Evolutionary conservation across 2,797 vertebrate species (phyloP).

Genomic region (Anabacerthia variegaticeps): DNA sequence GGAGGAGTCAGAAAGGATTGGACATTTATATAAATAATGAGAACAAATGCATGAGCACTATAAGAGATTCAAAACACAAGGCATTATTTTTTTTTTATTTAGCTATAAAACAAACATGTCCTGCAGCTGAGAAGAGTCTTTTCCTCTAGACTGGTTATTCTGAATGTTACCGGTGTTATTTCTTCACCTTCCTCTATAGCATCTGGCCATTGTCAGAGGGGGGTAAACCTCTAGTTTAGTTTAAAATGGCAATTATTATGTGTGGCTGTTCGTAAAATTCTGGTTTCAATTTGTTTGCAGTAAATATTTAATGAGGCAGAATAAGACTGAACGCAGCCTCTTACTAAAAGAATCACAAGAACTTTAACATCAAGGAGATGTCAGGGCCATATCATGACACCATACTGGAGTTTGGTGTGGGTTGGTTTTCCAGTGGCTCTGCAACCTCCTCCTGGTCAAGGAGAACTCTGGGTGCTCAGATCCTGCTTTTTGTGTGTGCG

Average conservation of each 20-base stretch:
- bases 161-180: background rate
- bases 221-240: background rate
- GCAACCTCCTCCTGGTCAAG: background rate
- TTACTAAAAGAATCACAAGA: background rate
- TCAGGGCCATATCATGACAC: background rate
- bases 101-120: background rate
- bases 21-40: background rate
- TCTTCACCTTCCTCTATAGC: background rate
- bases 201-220: background rate
- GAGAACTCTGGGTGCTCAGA: background rate
- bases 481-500: background rate
- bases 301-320: background rate
- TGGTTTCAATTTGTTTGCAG: slow-evolving; percentile 32
- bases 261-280: background rate
- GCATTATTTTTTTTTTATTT: background rate
- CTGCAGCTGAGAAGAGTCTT: background rate
- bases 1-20: background rate
- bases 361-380: background rate
- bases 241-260: background rate
- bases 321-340: background rate
- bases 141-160: background rate
- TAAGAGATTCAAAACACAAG: background rate
- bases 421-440: background rate
- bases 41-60: background rate
- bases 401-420: background rate